Percentiles rank a stretch among this genome's conserved stretches.
Evolutionary conservation across 2,113 vertebrate genomes (phyloP).

Genomic region (Gavialis gangeticus): DNA sequence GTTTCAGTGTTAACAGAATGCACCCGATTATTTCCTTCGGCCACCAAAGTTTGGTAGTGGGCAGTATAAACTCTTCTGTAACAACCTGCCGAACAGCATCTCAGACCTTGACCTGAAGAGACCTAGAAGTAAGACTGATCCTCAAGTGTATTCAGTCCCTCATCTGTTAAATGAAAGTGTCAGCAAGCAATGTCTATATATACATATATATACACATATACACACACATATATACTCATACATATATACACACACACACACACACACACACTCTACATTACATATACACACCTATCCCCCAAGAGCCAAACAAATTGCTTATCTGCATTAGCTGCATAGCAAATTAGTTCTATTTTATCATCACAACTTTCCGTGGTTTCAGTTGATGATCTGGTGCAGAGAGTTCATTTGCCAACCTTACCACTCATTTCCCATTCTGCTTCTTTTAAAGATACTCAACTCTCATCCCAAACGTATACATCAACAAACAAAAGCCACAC

Average conservation of each 20-base stretch:
- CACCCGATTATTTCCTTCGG: background rate
- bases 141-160: background rate
- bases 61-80: background rate
- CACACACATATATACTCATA: no score
- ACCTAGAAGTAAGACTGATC: background rate
- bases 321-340: background rate
- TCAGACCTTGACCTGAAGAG: background rate
- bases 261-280: background rate
- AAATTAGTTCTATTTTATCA: constrained; percentile 32
- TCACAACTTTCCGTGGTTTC: constrained; percentile 14
- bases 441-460: background rate
- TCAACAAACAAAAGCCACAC: background rate
- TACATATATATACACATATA: no score
- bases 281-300: constrained; percentile 10
- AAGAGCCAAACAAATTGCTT: constrained; percentile 7
- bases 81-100: background rate
- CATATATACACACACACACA: no score
- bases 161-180: constrained; percentile 2
- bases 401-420: constrained; percentile 4
- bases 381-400: background rate
- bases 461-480: background rate
- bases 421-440: constrained; percentile 33
- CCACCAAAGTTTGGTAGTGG: rapidly evolving
- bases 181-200: constrained; percentile 32
- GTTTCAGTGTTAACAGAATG: background rate